A percentile compares a stretch with the other conserved stretches of the same genome.
Conservation (phyloP, 2,113 vertebrate genomes). For the Pitta sordida region DNA sequence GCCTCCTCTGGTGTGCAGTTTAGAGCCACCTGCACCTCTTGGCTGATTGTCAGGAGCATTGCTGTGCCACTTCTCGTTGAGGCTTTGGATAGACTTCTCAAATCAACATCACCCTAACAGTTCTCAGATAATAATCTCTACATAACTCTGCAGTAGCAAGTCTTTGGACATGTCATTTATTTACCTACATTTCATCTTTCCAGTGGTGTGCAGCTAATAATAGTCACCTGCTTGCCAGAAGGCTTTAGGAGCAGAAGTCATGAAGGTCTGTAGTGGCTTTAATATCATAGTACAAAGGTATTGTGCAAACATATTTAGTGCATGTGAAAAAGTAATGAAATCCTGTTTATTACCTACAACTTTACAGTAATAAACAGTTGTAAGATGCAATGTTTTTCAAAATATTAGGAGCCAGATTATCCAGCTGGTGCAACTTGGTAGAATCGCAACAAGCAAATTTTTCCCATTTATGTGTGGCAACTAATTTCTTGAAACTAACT, state of each 20-base stretch:
- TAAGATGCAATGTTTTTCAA: background rate
- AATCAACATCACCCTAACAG: background rate
- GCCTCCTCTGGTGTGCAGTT: background rate
- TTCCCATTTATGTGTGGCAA: background rate
- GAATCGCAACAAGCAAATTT: background rate
- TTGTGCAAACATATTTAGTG: background rate
- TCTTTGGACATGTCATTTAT: background rate
- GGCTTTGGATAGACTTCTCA: background rate
- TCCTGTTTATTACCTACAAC: background rate
- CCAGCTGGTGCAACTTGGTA: background rate
- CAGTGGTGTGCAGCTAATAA: background rate
- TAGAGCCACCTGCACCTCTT: background rate
- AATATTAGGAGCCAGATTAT: background rate
- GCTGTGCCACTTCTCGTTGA: background rate
- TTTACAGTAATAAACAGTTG: background rate
- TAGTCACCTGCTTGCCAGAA: background rate
- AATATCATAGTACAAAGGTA: background rate
- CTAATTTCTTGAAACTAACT: conserved; percentile 2
- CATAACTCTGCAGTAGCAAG: background rate
- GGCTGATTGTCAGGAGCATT: background rate
- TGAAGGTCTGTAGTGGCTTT: background rate
- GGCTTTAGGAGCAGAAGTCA: background rate
- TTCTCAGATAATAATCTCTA: background rate
- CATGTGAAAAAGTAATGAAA: background rate
- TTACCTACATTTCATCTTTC: background rate